Evolutionary conservation across 1,140 invertebrate genomes (phyloP).

Genomic region (Drosophila oshimai): DNA sequence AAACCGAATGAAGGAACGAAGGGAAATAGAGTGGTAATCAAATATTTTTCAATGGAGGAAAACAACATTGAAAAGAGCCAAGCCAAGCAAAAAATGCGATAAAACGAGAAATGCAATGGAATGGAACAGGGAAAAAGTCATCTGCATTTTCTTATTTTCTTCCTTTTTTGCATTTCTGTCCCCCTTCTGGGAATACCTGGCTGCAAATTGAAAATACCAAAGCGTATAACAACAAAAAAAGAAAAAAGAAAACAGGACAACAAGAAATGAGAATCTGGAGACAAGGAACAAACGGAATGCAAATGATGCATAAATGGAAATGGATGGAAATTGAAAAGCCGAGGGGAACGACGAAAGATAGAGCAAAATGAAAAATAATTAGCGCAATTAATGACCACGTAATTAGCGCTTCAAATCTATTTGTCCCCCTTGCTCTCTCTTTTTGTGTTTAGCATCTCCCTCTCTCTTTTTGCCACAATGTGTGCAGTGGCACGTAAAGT

Average conservation of each 20-base stretch:
- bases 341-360: not conserved
- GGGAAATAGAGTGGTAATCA: not conserved
- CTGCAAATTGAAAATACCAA: constrained; percentile 42
- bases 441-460: not conserved
- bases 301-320: constrained; percentile 72
- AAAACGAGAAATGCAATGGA: constrained; percentile 28
- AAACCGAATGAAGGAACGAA: not conserved
- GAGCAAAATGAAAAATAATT: constrained; percentile 79
- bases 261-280: constrained; percentile 8
- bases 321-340: constrained; percentile 61
- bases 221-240: too few species aligned
- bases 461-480: constrained; percentile 41
- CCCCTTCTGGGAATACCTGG: constrained; percentile 2
- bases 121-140: constrained; percentile 18
- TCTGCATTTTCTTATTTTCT: not conserved
- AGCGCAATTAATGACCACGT: constrained; percentile 81
- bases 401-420: constrained; percentile 77
- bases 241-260: constrained; percentile 19
- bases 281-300: constrained; percentile 47
- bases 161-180: not conserved
- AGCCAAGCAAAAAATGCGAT: constrained; percentile 8
- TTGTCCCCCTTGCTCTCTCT: not conserved
- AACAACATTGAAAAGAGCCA: constrained; percentile 1
- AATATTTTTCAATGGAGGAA: not conserved
- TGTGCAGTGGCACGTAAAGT: constrained; percentile 65